Evolutionary conservation across 2,797 vertebrate species (phyloP).

Genomic region (Xiphophorus birchmanni): DNA sequence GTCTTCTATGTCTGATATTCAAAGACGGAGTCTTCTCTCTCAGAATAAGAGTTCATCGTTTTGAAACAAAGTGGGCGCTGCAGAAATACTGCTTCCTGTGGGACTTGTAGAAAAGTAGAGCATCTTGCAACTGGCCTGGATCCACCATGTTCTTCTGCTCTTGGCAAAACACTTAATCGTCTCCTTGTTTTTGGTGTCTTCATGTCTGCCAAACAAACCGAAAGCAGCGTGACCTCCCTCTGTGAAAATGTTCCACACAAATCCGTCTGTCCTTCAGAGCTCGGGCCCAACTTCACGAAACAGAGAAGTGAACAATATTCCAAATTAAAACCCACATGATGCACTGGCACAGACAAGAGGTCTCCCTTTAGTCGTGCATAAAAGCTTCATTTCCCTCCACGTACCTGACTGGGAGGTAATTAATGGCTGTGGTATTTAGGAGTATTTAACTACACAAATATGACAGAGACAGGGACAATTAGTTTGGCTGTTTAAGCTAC

Average conservation of each 20-base stretch:
- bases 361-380: neutral
- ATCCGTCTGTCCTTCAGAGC: conserved; percentile 1
- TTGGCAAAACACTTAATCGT: neutral
- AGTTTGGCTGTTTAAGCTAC: conserved; percentile 98
- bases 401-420: conserved; percentile 95
- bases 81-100: neutral
- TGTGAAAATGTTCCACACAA: neutral
- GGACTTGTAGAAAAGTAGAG: neutral
- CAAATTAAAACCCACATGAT: conserved; percentile 73
- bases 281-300: neutral
- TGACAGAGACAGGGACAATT: conserved; percentile 99
- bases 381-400: conserved; percentile 64
- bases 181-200: neutral
- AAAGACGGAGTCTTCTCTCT: neutral
- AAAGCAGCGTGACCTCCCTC: neutral
- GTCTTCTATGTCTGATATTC: neutral
- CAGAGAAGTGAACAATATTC: neutral
- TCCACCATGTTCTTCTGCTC: neutral
- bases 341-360: conserved; percentile 75
- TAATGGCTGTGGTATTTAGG: conserved; percentile 99
- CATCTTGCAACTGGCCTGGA: neutral
- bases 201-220: neutral
- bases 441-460: conserved; percentile 97
- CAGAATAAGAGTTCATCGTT: neutral
- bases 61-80: neutral